Evolutionary conservation across 35 echinoderm and acorn worm genomes (phyloP).

Genomic region (Ophiothrix spiculata): DNA sequence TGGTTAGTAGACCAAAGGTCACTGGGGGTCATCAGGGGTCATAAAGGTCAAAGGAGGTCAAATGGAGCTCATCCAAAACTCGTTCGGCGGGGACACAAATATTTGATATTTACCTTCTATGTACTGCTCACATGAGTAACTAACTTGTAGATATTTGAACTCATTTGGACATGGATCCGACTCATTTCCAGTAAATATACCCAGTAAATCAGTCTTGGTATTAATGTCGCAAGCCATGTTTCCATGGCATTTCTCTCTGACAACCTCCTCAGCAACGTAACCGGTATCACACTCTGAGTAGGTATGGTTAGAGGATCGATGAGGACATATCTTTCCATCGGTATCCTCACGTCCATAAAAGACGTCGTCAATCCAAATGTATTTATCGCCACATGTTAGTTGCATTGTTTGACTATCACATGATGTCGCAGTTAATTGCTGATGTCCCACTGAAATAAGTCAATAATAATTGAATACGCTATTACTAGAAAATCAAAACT

Average conservation of each 20-base stretch:
- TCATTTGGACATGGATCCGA: slow-evolving; percentile 59
- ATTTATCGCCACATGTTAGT: slow-evolving; percentile 38
- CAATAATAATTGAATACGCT: too few relatives aligned
- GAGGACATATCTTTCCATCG: slow-evolving; percentile 57
- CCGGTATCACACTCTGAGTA: slow-evolving; percentile 36
- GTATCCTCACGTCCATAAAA: slow-evolving; percentile 54
- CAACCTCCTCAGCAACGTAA: neutral
- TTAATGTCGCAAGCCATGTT: slow-evolving; percentile 47
- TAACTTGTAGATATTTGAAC: slow-evolving; percentile 75
- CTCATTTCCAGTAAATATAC: slow-evolving; percentile 5
- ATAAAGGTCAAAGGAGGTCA: too few relatives aligned
- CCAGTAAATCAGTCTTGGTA: slow-evolving; percentile 48
- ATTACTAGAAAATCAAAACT: too few relatives aligned
- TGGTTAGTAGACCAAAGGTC: too few relatives aligned
- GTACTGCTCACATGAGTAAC: slow-evolving; percentile 55
- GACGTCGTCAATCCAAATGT: slow-evolving; percentile 45
- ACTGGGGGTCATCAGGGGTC: too few relatives aligned
- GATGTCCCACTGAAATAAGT: slow-evolving; percentile 35
- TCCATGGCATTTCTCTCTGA: slow-evolving; percentile 32
- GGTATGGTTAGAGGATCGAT: slow-evolving; percentile 44
- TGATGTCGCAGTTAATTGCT: slow-evolving; percentile 30
- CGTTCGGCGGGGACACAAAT: too few relatives aligned
- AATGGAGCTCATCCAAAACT: too few relatives aligned
- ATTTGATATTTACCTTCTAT: slow-evolving; percentile 68
- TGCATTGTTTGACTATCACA: slow-evolving; percentile 66